Conservation (phyloP, 2,797 vertebrate genomes). For the Neosalanx taihuensis region DNA sequence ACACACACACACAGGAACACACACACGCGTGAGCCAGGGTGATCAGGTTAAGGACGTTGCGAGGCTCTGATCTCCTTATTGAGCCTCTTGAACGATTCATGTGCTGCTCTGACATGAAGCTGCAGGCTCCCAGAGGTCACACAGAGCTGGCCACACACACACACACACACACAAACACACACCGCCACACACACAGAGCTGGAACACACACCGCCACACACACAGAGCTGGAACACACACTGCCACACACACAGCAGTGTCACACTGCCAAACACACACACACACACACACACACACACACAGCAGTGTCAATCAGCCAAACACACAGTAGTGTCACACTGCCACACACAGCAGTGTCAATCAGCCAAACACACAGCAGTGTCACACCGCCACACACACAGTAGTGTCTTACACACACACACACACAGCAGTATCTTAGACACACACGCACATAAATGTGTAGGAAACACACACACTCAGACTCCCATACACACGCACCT, state of each 20-base stretch:
- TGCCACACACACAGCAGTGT: background rate
- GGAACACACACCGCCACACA: background rate
- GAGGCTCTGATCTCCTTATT: background rate
- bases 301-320: background rate
- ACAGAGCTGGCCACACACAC: background rate
- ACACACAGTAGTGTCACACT: background rate
- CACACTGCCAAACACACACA: background rate
- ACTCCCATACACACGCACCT: constrained; percentile 67
- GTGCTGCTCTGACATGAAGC: background rate
- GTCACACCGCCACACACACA: background rate
- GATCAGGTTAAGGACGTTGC: background rate
- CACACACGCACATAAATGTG: background rate
- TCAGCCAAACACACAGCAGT: no score
- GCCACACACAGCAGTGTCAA: background rate
- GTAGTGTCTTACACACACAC: no score
- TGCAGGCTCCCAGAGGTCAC: background rate
- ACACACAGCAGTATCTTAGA: background rate
- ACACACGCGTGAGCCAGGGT: background rate
- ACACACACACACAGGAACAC: background rate
- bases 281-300: constrained; percentile 11
- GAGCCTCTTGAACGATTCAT: constrained; percentile 5
- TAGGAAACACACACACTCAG: background rate
- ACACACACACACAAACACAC: background rate
- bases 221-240: background rate
- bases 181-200: background rate